Percentiles rank a stretch among this genome's conserved stretches.
These are phyloP conservation scores for Thunnus albacares DNA, from an alignment of 2,797 vertebrate genomes.

Conservation along the genomic window DNA sequence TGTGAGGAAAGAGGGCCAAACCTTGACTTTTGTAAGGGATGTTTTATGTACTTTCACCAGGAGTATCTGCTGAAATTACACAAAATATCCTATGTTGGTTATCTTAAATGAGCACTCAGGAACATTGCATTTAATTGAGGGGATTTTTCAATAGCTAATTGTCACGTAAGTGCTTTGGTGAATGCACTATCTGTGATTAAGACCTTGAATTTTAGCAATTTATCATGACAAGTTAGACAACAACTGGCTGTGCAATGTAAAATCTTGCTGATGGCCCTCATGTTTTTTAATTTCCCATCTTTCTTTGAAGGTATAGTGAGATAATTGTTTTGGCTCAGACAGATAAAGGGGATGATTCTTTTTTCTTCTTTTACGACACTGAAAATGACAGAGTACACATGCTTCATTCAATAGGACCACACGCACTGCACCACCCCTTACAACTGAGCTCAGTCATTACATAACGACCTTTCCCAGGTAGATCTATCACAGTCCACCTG, in stretches of 20 bases:
- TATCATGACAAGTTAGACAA: constrained; percentile 55
- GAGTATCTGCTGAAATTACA: constrained; percentile 27
- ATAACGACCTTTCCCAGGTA: constrained; percentile 77
- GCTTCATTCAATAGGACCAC: constrained; percentile 63
- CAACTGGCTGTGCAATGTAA: constrained; percentile 28
- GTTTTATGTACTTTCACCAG: constrained; percentile 19
- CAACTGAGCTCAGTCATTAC: constrained; percentile 51
- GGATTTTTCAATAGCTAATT: constrained; percentile 52
- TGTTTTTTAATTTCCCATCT: constrained; percentile 46
- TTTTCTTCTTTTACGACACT: constrained; percentile 14
- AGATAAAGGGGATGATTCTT: background rate
- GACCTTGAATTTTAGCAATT: constrained; percentile 45
- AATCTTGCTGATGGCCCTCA: constrained; percentile 44
- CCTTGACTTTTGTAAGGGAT: constrained; percentile 4
- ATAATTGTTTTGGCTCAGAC: constrained; percentile 55
- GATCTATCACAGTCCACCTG: constrained; percentile 68
- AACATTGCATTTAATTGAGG: constrained; percentile 41
- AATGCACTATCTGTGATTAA: constrained; percentile 60
- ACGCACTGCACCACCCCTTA: constrained; percentile 44
- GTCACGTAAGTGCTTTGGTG: constrained; percentile 45
- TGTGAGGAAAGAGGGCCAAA: constrained; percentile 22
- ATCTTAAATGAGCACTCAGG: constrained; percentile 39
- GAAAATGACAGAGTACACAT: constrained; percentile 51
- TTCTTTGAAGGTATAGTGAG: constrained; percentile 58
- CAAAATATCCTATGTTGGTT: constrained; percentile 36